Percentiles rank a stretch among this genome's conserved stretches.
Evolutionary conservation across 64 coral and sea anemone genomes (phyloP).

Genomic region (Dendrophyllia cribrosa): DNA sequence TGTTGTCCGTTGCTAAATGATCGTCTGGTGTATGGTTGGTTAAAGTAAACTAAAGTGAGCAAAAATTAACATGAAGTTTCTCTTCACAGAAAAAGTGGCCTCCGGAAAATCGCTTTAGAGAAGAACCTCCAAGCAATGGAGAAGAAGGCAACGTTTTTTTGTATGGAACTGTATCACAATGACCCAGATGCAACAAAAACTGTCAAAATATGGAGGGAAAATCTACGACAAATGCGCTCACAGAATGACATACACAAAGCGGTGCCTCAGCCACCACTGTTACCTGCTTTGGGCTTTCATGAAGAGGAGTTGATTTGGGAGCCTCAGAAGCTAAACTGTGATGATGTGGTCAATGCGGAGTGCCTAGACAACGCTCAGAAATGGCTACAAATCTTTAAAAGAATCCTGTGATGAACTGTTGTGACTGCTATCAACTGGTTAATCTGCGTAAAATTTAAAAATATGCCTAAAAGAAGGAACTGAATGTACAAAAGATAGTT

Average conservation of each 20-base stretch:
- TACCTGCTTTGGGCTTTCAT: background rate
- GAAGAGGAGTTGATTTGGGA: background rate
- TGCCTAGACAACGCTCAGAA: too few relatives aligned
- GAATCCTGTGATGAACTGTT: too few relatives aligned
- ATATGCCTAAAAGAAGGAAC: too few relatives aligned
- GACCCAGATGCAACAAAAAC: background rate
- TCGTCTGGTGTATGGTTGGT: too few relatives aligned
- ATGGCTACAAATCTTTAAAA: too few relatives aligned
- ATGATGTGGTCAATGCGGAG: too few relatives aligned
- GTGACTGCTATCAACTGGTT: too few relatives aligned
- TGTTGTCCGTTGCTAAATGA: too few relatives aligned
- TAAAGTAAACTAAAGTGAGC: too few relatives aligned
- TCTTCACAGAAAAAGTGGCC: background rate
- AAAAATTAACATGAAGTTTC: background rate
- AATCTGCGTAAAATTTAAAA: too few relatives aligned
- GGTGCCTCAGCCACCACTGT: conserved; percentile 2
- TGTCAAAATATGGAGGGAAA: conserved; percentile 17
- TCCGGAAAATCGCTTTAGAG: background rate
- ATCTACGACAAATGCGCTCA: conserved; percentile 24
- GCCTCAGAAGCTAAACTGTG: background rate
- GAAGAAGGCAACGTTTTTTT: background rate
- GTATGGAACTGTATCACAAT: background rate
- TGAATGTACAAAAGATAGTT: too few relatives aligned
- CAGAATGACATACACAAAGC: conserved; percentile 9
- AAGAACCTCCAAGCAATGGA: background rate